phyloP scores from a whole-genome alignment of 2,113 vertebrate species.

The Podilymbus podiceps region DNA sequence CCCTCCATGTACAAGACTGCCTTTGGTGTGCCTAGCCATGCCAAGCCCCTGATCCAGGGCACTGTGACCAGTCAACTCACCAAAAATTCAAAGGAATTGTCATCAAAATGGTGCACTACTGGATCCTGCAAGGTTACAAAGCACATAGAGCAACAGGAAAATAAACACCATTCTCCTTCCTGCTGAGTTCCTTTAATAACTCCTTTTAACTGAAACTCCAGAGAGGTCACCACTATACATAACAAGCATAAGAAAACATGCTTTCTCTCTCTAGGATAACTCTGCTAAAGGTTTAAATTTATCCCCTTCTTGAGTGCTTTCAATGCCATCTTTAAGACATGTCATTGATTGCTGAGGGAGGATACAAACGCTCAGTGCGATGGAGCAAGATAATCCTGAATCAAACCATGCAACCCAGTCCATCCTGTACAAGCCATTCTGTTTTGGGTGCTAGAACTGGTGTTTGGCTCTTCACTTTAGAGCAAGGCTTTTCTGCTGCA shows the following conservation, averaged over 20 bases:
- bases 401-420: fast-evolving
- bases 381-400: not conserved
- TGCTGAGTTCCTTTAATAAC: not conserved
- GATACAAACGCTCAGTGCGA: not conserved
- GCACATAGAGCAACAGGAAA: fast-evolving
- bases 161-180: not conserved
- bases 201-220: not conserved
- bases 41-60: not conserved
- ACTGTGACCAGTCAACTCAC: not conserved
- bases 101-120: not conserved
- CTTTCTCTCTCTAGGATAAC: not conserved
- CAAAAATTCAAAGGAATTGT: not conserved
- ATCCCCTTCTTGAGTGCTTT: not conserved
- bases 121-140: not conserved
- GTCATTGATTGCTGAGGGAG: not conserved
- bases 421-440: fast-evolving
- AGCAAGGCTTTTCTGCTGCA: not conserved
- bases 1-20: not conserved
- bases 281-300: not conserved
- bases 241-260: not conserved
- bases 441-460: not conserved
- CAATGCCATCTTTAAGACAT: not conserved
- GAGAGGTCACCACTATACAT: not conserved
- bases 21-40: too few species aligned
- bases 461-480: fast-evolving